These are phyloP conservation scores for Miniopterus natalensis DNA, from an alignment of 2,113 vertebrate genomes.

Conservation along the genomic window DNA sequence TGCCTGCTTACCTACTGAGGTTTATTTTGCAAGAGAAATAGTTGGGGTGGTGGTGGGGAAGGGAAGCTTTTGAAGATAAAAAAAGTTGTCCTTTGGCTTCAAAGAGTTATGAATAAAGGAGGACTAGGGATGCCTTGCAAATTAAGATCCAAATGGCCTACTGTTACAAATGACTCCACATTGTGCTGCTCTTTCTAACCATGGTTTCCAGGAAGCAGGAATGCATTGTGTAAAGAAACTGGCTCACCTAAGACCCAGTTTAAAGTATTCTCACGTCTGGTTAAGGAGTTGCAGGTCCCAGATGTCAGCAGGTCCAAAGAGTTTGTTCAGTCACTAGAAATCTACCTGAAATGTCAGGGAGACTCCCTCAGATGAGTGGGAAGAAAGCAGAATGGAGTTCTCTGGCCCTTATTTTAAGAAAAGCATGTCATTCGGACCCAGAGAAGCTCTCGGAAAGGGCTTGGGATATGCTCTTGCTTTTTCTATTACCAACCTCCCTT, in stretches of 20 bases:
- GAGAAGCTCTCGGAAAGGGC: slow-evolving; percentile 6
- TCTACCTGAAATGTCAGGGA: neutral
- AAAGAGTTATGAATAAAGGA: slow-evolving; percentile 54
- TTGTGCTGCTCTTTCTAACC: slow-evolving; percentile 15
- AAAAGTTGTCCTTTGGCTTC: slow-evolving; percentile 55
- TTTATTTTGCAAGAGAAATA: slow-evolving; percentile 68
- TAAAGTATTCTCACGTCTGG: neutral
- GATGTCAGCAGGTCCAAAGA: neutral
- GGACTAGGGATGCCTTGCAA: neutral
- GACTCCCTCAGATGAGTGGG: neutral
- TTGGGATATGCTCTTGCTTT: neutral
- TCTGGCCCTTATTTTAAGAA: slow-evolving; percentile 37
- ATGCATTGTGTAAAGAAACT: slow-evolving; percentile 12
- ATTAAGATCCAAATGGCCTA: slow-evolving; percentile 30
- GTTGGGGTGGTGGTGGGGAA: neutral
- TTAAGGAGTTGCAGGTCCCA: neutral
- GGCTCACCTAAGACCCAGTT: neutral
- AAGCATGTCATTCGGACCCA: slow-evolving; percentile 6
- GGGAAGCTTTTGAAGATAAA: slow-evolving; percentile 61
- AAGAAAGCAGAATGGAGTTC: neutral
- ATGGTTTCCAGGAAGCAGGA: neutral
- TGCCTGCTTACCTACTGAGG: slow-evolving; percentile 57
- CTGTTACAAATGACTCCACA: neutral
- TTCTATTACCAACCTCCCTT: slow-evolving; percentile 18
- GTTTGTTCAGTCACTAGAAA: neutral